phyloP scores from a whole-genome alignment of 2,113 vertebrate genomes.

The Ceyx margarethae region DNA sequence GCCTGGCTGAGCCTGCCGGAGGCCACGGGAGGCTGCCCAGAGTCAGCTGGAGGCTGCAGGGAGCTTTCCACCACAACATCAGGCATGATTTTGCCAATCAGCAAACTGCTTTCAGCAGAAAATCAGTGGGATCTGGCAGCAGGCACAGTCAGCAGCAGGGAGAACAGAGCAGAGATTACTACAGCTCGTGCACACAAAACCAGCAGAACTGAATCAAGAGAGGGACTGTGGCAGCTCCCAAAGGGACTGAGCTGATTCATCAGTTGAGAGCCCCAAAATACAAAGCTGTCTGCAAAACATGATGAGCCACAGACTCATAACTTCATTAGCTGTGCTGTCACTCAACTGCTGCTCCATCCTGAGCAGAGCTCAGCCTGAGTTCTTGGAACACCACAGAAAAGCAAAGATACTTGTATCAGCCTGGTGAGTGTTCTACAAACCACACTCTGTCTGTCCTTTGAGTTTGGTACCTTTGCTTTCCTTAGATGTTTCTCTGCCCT shows the following conservation, averaged over 20 bases:
- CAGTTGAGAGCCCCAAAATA: not conserved
- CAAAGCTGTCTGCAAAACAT: slow-evolving; percentile 16
- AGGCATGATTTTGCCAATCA: not conserved
- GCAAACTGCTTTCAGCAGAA: not conserved
- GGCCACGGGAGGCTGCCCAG: not conserved
- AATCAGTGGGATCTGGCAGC: slow-evolving; percentile 3
- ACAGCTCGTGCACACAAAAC: slow-evolving; percentile 15
- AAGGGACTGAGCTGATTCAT: slow-evolving; percentile 29
- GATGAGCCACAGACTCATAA: not conserved
- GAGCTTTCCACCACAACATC: slow-evolving; percentile 6
- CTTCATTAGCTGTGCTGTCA: slow-evolving; percentile 4
- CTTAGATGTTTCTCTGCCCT: not conserved
- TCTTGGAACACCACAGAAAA: not conserved
- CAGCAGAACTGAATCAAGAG: slow-evolving; percentile 32
- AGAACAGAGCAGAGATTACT: slow-evolving; percentile 42
- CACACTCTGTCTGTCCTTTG: not conserved
- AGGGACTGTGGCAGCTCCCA: slow-evolving; percentile 1
- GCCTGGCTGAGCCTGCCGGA: not conserved
- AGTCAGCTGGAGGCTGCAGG: not conserved
- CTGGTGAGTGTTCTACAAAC: not conserved
- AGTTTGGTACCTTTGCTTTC: not conserved
- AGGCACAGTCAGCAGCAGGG: not conserved
- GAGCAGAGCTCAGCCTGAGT: not conserved
- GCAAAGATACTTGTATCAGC: not conserved
- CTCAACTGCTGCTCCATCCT: slow-evolving; percentile 3